Evolutionary conservation across 2,888 invertebrate species (phyloP), one percentile per base, ranked within the genome.

Genomic region (Tachina grossa): DNA sequence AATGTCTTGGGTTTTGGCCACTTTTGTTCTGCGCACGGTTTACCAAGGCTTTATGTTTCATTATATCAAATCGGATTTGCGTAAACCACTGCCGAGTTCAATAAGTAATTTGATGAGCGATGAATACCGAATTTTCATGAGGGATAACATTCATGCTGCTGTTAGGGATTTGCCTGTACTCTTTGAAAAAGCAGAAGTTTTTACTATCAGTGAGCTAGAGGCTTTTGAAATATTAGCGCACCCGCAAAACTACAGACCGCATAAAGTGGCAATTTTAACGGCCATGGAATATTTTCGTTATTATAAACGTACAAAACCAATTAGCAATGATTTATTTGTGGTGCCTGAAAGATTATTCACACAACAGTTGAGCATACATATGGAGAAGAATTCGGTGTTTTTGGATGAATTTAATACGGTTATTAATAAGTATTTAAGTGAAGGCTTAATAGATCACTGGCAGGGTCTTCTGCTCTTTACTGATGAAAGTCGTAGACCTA

Each of bases 1-100:
- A 14, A 79, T 88, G 59, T 41, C 88, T 1, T 90, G 90, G 90
- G 51, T 90, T 13, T 0, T 88, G 39, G 43, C 80, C 8, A 87
- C 89, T 10, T 63, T 90, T 49, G 83, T 90, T n/a, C 68, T 90
- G 19, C 88, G 90, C 0, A 83, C 87, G 9, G 84, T 87, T 39
- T 90, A 90, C 66, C 90, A 90, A 66, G 88, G 88, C 0, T 83
- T 87, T 1, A 74, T 90, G 68, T 89, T 86, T 59, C 85, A 89
- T 49, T 88, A 88, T 19, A 88, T 89, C 16, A 86, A 87, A n/a
- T 71, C 82, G 2, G 88, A 89, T 61, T 16, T 88, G 0, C 85
- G 83, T 0, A 43, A 71, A 13, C 87, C 88, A 1, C 87, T 81
- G 0, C 89, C 89, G 1, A 77, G 79, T 1, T 77, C 31, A 3